A percentile compares a stretch with the other conserved stretches of the same genome.
Evolutionary conservation across 2,888 invertebrate species (phyloP).

Genomic region (Thumatha senex): DNA sequence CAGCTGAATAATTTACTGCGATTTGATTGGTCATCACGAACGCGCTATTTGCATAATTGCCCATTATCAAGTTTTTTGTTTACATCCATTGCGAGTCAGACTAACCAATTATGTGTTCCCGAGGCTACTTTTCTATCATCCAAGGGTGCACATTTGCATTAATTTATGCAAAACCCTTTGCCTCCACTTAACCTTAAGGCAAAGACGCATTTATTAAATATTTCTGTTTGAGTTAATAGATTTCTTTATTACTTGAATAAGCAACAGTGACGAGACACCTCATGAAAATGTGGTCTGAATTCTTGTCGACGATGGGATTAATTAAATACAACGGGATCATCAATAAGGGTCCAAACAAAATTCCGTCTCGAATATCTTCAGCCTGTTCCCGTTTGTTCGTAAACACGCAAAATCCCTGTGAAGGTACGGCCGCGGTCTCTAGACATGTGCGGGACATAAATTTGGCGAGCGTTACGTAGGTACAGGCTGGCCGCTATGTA

Average conservation of each 20-base stretch:
- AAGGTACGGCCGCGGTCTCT: slow-evolving; percentile 81
- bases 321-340: slow-evolving; percentile 58
- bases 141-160: slow-evolving; percentile 48
- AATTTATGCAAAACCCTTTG: slow-evolving; percentile 50
- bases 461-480: slow-evolving; percentile 81
- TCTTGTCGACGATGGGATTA: slow-evolving; percentile 44
- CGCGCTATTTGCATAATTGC: slow-evolving; percentile 71
- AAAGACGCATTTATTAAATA: slow-evolving; percentile 11
- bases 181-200: slow-evolving; percentile 43
- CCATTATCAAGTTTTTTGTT: slow-evolving; percentile 76
- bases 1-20: slow-evolving; percentile 72
- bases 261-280: slow-evolving; percentile 1
- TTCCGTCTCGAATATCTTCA: slow-evolving; percentile 78
- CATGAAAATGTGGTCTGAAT: slow-evolving; percentile 24
- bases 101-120: slow-evolving; percentile 47
- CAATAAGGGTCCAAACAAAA: slow-evolving; percentile 76
- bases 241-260: slow-evolving; percentile 3
- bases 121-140: slow-evolving; percentile 44
- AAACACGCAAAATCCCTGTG: slow-evolving; percentile 83
- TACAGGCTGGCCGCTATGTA: slow-evolving; percentile 77
- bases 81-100: slow-evolving; percentile 55
- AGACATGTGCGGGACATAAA: slow-evolving; percentile 84
- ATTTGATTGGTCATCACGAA: slow-evolving; percentile 74
- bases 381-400: slow-evolving; percentile 69
- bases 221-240: slow-evolving; percentile 20